These are phyloP conservation scores for Peromyscus attwateri DNA, from an alignment of 2,797 vertebrate genomes.

Conservation along the genomic window DNA sequence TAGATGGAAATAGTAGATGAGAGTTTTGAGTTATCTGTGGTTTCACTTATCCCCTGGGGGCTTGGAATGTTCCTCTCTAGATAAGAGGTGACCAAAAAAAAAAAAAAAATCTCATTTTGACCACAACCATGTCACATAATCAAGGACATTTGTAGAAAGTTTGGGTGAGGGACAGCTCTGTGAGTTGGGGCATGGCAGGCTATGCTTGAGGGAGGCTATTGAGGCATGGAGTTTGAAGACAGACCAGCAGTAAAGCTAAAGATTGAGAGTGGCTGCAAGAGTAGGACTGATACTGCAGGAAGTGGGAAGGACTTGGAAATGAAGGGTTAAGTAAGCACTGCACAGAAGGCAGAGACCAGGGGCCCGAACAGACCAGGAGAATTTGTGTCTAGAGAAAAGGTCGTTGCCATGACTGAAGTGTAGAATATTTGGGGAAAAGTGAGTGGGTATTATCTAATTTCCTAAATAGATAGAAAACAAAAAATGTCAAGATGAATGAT, in stretches of 20 bases:
- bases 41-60: not conserved
- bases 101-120: not conserved
- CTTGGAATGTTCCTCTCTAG: not conserved
- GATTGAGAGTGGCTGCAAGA: not conserved
- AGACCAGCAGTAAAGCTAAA: constrained; percentile 9
- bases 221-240: constrained; percentile 6
- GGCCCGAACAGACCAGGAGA: not conserved
- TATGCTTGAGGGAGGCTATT: not conserved
- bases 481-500: not conserved
- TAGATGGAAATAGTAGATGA: not conserved
- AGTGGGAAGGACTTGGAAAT: not conserved
- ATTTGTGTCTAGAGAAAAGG: not conserved
- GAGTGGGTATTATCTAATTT: not conserved
- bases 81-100: not conserved
- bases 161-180: not conserved
- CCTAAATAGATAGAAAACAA: not conserved
- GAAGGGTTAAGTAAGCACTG: not conserved
- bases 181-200: not conserved
- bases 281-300: not conserved
- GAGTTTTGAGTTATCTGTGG: not conserved
- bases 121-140: not conserved
- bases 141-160: not conserved
- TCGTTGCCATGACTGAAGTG: not conserved
- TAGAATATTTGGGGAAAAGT: not conserved
- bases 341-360: not conserved